Percentiles rank a stretch among this genome's conserved stretches.
These are phyloP conservation scores for Hymenopus coronatus DNA, from an alignment of 2,888 invertebrate species.

Conservation along the genomic window DNA sequence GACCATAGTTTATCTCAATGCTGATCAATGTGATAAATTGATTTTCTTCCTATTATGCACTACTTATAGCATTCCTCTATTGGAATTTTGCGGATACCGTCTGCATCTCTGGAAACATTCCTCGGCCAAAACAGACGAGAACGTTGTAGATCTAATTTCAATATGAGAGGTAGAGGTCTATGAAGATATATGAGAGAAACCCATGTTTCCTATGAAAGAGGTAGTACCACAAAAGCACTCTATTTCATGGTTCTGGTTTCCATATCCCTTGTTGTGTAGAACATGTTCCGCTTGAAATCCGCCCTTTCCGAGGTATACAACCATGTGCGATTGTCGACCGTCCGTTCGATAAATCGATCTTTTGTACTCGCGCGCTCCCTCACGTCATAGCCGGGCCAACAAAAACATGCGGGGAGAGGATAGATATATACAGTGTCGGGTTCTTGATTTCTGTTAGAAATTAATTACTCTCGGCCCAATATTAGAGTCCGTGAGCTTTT, in stretches of 20 bases:
- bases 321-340: not conserved
- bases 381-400: not conserved
- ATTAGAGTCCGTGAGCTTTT: not conserved
- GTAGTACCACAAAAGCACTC: not conserved
- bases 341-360: not conserved
- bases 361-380: not conserved
- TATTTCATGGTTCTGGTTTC: not conserved
- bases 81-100: no score
- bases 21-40: no score
- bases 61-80: no score
- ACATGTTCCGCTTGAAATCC: not conserved
- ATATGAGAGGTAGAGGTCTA: no score
- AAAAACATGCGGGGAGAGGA: not conserved
- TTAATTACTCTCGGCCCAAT: not conserved
- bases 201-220: not conserved
- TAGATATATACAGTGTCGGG: not conserved
- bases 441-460: not conserved
- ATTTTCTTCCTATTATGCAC: no score
- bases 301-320: not conserved
- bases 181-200: no score
- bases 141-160: no score
- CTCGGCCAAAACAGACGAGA: no score
- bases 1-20: no score
- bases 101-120: no score
- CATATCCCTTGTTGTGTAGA: not conserved